Base-by-base conservation (phyloP, 2,888 invertebrate genomes). In the Clostera curtula region DNA sequence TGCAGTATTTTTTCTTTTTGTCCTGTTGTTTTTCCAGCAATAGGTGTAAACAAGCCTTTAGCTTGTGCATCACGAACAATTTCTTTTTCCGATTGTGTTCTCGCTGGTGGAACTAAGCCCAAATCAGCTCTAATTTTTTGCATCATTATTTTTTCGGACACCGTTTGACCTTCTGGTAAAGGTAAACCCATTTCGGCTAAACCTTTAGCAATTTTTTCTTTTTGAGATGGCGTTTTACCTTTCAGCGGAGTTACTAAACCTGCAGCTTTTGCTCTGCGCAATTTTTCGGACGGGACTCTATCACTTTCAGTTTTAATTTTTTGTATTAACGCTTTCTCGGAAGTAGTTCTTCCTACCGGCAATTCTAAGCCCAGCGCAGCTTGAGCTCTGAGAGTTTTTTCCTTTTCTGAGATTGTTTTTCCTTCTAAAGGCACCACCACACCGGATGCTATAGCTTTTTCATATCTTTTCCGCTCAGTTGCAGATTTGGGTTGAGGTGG, bases 1-100 rank as follows among this genome's bases (percentile, higher is more conserved):
- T 36, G 60, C 2, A 65, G 29, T 20, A 62, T 65, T 34, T 49
- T 57, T 43, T 65, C 61, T 30, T 61, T 62, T 38, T 63, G 40
- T 19, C 39, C 38, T 7, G 38, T 19, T 10, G 51, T 41, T 36
- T 68, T 68, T 4, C 64, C 66, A 3, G 42, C 27, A 3, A 67
- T 40, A 4, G 65, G 63, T 1, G 64, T 60, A 4, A 63, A 36
- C 8, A 67, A 33, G 0, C 66, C 64, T 6, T 51, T 54, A 6
- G 53, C 52, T 42, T 49, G 62, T 5, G 65, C 64, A 35, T 54
- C 56, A 4, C 40, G 46, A 1, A 57, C 27, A 16, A 53, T 24
- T 42, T 54, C 49, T 31, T 53, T 55, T 36, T 56, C 53, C 5
- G 60, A 58, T n/a, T 44, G 19, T 12, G 64, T 60, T 34, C 24